Evolutionary conservation across 2,113 vertebrate genomes (phyloP).

Genomic region (Philantomba maxwellii): DNA sequence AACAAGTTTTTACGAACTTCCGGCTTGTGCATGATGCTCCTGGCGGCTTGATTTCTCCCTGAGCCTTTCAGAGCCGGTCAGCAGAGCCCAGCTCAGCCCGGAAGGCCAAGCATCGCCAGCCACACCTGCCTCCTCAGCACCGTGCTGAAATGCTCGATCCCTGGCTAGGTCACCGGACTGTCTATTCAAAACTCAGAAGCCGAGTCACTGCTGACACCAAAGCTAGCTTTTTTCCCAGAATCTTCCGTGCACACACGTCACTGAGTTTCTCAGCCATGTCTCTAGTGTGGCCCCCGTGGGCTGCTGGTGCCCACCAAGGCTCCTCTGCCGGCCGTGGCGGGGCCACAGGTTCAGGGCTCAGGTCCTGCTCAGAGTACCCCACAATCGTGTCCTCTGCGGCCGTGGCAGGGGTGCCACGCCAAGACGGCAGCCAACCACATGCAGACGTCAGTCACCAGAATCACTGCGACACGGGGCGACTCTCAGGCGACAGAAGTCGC

Average conservation of each 20-base stretch:
- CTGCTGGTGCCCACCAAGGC: rapidly evolving
- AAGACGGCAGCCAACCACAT: background rate
- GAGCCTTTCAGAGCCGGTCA: background rate
- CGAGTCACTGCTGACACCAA: background rate
- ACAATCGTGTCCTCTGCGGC: background rate
- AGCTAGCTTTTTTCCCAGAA: background rate
- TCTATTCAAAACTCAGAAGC: background rate
- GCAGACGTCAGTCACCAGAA: background rate
- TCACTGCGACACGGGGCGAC: rapidly evolving
- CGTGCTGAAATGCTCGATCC: background rate
- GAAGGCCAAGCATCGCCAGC: background rate
- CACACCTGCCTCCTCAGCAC: background rate
- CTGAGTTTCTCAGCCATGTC: background rate
- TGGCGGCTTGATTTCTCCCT: background rate
- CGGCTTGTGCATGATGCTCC: background rate
- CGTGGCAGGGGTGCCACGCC: background rate
- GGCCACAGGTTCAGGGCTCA: background rate
- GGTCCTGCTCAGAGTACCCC: rapidly evolving
- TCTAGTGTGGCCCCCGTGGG: no score
- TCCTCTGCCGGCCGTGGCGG: rapidly evolving
- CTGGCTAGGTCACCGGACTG: background rate
- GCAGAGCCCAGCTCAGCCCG: slow-evolving; percentile 33
- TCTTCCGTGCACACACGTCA: background rate
- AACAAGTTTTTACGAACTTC: slow-evolving; percentile 29
- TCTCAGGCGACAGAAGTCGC: background rate